Evolutionary conservation across 2,888 invertebrate species (phyloP), one percentile per base, ranked within the genome.

Genomic region (Thalpophila matura): DNA sequence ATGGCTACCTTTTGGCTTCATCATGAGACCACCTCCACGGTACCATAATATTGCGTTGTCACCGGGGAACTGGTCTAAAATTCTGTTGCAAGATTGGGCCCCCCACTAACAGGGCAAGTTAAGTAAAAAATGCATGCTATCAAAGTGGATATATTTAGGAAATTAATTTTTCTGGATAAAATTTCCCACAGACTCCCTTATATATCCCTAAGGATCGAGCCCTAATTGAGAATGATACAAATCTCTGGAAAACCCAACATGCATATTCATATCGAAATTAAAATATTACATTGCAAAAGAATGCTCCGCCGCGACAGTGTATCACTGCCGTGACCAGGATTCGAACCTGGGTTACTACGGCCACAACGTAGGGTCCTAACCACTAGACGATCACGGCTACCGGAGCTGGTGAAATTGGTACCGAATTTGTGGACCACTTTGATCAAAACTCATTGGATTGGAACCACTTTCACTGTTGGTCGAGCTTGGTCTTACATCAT

Each of bases 351-450:
- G 96, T 96, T 96, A 96, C 96, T 96, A 96, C 96, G 96, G 96
- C 96, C 96, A 96, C 96, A 96, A 96, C 96, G 96, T 96, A 96
- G 96, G 96, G 96, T 96, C 96, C 96, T 96, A 96, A 96, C 96
- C 96, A 96, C 81, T 79, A 80, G 80, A 79, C 79, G 75, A 79
- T 79, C 79, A 79, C 79, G 79, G 74, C 89, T 89, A 67, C 24
- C 77, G 84, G 84, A 86, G 86, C 86, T 85, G 77, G 67, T 86
- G 81, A 50, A 9, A 33, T 18, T 42, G 10, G 4, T 2, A 0
- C 9, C 10, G 7, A 71, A 71, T 12, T n/a, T 53, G 10, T 42
- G 35, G 31, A 1, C 4, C 20, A 4, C 18, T 64, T 53, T 43
- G 47, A 24, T 45, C 18, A 7, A 31, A 69, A 43, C 27, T 45